Evolutionary conservation across 2,888 invertebrate genomes (phyloP).

Genomic region (Sclerodermus sp.): DNA sequence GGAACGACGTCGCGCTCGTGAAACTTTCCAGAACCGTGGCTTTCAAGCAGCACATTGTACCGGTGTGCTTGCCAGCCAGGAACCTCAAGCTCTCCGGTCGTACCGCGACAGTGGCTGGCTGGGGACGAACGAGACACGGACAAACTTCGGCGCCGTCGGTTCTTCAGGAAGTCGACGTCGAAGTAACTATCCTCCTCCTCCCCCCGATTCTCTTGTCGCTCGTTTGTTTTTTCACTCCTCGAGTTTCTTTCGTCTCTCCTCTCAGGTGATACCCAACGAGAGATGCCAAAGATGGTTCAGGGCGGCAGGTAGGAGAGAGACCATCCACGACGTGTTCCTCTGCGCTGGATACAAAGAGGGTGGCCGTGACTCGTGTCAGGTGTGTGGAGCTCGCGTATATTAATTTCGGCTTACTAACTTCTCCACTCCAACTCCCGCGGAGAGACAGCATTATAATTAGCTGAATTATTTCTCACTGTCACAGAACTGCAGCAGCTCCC

Average conservation of each 20-base stretch:
- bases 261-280: slow-evolving; percentile 78
- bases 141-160: slow-evolving; percentile 86
- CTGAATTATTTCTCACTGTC: neutral
- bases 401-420: neutral
- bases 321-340: slow-evolving; percentile 90
- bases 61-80: slow-evolving; percentile 84
- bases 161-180: slow-evolving; percentile 81
- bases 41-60: slow-evolving; percentile 90
- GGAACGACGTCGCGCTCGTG: slow-evolving; percentile 85
- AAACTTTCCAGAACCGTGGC: slow-evolving; percentile 79
- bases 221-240: too few relatives aligned
- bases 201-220: too few relatives aligned
- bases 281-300: slow-evolving; percentile 92
- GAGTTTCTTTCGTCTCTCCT: too few relatives aligned
- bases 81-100: slow-evolving; percentile 80
- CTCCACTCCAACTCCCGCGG: neutral
- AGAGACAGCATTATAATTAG: neutral
- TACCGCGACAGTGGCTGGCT: slow-evolving; percentile 89
- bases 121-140: slow-evolving; percentile 89
- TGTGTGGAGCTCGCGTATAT: too few relatives aligned
- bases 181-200: too few relatives aligned
- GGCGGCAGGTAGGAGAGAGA: slow-evolving; percentile 85
- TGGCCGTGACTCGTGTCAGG: slow-evolving; percentile 65
- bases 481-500: too few relatives aligned
- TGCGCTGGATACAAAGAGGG: slow-evolving; percentile 94